Conservation (phyloP, 2,797 vertebrate species). For the Yasuhikotakia modesta region DNA sequence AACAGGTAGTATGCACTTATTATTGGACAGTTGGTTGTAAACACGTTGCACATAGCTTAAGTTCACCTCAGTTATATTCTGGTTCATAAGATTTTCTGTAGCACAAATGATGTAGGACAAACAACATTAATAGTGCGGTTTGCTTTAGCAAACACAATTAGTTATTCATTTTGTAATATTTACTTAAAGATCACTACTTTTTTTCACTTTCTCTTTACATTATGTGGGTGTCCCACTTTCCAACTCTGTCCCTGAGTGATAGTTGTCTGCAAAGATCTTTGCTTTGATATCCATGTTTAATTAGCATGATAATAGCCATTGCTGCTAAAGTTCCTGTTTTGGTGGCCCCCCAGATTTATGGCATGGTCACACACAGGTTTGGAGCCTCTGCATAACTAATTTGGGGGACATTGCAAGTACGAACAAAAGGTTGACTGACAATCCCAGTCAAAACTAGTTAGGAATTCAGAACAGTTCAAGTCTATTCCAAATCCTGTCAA, state of each 20-base stretch:
- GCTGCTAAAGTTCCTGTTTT: slow-evolving; percentile 44
- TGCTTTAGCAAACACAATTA: not conserved
- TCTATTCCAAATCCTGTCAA: slow-evolving; percentile 18
- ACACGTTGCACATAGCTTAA: not conserved
- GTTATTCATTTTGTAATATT: not conserved
- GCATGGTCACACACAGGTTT: slow-evolving; percentile 20
- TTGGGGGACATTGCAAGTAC: slow-evolving; percentile 9
- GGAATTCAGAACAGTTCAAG: not conserved
- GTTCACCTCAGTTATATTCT: no score
- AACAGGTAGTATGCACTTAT: not conserved
- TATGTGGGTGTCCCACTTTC: slow-evolving; percentile 53
- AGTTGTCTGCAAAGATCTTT: slow-evolving; percentile 58
- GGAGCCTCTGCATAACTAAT: slow-evolving; percentile 40
- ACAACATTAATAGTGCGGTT: not conserved
- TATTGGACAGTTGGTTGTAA: not conserved
- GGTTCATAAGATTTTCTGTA: no score
- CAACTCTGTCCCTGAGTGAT: slow-evolving; percentile 31
- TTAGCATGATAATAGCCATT: slow-evolving; percentile 62
- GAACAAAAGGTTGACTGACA: slow-evolving; percentile 39
- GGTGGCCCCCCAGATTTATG: slow-evolving; percentile 9
- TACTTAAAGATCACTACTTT: not conserved
- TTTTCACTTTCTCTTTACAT: no score
- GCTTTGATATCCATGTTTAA: slow-evolving; percentile 54
- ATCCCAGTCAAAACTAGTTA: slow-evolving; percentile 9
- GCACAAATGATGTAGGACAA: not conserved